Conservation (phyloP, 2,888 invertebrate genomes). For the Xanthorhoe spadicearia region DNA sequence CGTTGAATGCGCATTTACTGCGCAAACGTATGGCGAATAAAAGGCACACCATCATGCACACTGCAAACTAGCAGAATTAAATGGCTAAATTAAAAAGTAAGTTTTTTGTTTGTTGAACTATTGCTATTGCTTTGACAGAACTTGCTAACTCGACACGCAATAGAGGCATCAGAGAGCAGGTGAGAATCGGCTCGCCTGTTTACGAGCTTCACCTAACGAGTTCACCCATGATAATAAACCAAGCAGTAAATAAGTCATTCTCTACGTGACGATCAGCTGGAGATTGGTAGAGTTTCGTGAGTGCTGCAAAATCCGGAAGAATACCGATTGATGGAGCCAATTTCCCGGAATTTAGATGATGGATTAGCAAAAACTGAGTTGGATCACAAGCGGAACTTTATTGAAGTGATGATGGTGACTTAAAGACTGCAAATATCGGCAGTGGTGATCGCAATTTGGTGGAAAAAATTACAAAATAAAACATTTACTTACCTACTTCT, state of each 20-base stretch:
- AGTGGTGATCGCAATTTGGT: too few relatives aligned
- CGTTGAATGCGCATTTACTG: too few relatives aligned
- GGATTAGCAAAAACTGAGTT: background rate
- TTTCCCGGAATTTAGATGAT: background rate
- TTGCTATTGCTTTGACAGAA: too few relatives aligned
- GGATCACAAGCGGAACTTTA: background rate
- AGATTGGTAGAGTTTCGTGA: slow-evolving; percentile 18
- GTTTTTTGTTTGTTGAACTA: too few relatives aligned
- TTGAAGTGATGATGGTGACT: too few relatives aligned
- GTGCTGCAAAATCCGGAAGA: background rate
- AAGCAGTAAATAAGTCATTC: slow-evolving; percentile 62
- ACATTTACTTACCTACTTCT: too few relatives aligned
- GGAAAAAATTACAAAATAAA: too few relatives aligned
- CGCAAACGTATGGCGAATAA: too few relatives aligned
- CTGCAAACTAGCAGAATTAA: too few relatives aligned
- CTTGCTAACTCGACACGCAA: slow-evolving; percentile 41
- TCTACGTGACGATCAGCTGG: slow-evolving; percentile 50
- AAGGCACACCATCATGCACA: too few relatives aligned
- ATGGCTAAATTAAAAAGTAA: too few relatives aligned
- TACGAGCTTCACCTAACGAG: slow-evolving; percentile 68
- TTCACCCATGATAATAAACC: slow-evolving; percentile 67
- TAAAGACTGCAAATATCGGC: too few relatives aligned
- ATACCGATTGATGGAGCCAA: background rate
- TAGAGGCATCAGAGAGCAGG: slow-evolving; percentile 51
- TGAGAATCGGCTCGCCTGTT: slow-evolving; percentile 54